These are phyloP conservation scores for Nicator chloris DNA, from an alignment of 2,113 vertebrate species.

Conservation along the genomic window DNA sequence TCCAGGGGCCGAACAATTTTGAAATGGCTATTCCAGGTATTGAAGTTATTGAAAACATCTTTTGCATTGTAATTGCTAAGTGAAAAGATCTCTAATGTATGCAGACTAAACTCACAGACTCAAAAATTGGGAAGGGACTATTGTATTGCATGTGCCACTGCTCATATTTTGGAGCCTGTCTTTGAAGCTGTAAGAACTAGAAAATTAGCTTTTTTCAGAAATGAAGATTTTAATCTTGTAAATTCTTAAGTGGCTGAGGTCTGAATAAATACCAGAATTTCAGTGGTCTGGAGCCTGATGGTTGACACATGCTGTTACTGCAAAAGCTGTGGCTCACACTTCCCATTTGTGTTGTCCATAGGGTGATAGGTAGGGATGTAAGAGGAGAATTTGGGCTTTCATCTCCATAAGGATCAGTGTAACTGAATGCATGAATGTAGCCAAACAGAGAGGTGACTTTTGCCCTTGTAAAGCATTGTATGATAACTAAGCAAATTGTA, in stretches of 20 bases:
- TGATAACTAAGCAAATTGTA: neutral
- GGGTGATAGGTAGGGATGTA: neutral
- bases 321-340: neutral
- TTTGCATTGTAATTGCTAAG: neutral
- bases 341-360: neutral
- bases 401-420: neutral
- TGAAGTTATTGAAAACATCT: neutral
- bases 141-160: neutral
- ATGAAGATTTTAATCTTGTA: neutral
- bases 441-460: neutral
- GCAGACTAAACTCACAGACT: neutral
- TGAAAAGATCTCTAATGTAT: neutral
- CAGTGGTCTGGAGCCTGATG: neutral
- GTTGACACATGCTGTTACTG: neutral
- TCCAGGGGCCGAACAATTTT: neutral
- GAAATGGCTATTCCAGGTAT: neutral
- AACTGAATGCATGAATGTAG: neutral
- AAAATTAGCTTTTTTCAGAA: neutral
- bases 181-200: neutral
- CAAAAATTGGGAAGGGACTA: fast-evolving
- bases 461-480: neutral
- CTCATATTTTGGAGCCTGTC: neutral
- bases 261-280: neutral
- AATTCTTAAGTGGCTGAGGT: neutral
- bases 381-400: neutral